A percentile compares a stretch with the other conserved stretches of the same genome.
These are phyloP conservation scores for Tetrapedia diversipes DNA, from an alignment of 2,888 invertebrate species.

Conservation along the genomic window DNA sequence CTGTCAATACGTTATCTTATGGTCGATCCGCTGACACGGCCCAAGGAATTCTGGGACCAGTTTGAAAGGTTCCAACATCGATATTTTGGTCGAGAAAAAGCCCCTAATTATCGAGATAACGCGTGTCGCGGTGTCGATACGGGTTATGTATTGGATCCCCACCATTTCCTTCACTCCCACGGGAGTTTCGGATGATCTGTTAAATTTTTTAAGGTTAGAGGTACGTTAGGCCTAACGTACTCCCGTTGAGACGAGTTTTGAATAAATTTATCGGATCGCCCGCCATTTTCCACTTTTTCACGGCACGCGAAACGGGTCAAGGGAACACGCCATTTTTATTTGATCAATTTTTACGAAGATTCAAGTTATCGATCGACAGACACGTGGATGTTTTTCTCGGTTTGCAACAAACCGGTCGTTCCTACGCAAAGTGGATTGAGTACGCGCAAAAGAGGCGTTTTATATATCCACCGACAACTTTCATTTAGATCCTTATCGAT, in stretches of 20 bases:
- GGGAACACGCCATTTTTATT: conserved; percentile 20
- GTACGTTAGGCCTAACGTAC: background rate
- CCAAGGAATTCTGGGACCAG: conserved; percentile 72
- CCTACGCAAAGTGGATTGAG: conserved; percentile 58
- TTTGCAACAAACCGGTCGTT: conserved; percentile 64
- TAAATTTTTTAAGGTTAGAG: background rate
- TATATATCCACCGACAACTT: conserved; percentile 64
- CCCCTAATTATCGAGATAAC: conserved; percentile 77
- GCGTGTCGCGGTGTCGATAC: conserved; percentile 73
- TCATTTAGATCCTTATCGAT: conserved; percentile 72
- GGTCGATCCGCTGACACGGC: conserved; percentile 69
- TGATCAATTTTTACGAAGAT: conserved; percentile 29
- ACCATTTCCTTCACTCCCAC: conserved; percentile 66
- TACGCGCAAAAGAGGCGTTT: conserved; percentile 55
- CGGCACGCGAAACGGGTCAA: conserved; percentile 6
- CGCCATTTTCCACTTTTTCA: background rate
- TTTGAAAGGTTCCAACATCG: conserved; percentile 70
- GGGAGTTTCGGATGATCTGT: conserved; percentile 51
- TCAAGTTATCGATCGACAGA: conserved; percentile 54
- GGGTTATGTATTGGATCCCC: conserved; percentile 68
- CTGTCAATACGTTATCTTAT: conserved; percentile 71
- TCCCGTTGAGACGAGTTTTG: background rate
- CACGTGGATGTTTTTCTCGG: conserved; percentile 40
- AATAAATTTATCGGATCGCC: conserved; percentile 4
- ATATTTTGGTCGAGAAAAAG: conserved; percentile 70